Percentiles rank a stretch among this genome's conserved stretches.
phyloP scores from a whole-genome alignment of 2,113 vertebrate species.

The Xiphias gladius region DNA sequence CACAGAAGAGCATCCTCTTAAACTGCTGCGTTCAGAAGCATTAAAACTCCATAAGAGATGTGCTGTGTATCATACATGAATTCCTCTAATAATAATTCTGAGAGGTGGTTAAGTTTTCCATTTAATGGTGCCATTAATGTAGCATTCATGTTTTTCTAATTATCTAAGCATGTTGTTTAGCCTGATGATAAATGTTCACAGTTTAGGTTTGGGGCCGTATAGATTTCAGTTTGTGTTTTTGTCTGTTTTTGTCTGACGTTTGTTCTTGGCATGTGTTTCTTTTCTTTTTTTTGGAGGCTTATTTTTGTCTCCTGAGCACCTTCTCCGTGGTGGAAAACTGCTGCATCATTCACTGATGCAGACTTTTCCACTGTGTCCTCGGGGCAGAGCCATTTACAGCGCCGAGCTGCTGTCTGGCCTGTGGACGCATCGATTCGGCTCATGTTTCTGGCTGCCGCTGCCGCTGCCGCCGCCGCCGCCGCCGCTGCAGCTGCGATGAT shows the following conservation, averaged over 20 bases:
- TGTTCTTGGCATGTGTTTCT: neutral
- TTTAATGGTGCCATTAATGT: too few species aligned
- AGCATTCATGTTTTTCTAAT: too few species aligned
- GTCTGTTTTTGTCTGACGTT: neutral
- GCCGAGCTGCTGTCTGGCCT: slow-evolving; percentile 15
- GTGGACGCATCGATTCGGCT: slow-evolving; percentile 52
- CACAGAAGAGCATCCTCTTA: too few species aligned
- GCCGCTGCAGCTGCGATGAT: slow-evolving; percentile 17
- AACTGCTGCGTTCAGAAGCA: too few species aligned
- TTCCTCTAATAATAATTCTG: too few species aligned
- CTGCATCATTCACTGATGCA: slow-evolving; percentile 45
- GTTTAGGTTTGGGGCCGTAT: too few species aligned
- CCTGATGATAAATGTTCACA: neutral
- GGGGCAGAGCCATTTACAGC: slow-evolving; percentile 29
- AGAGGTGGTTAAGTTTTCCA: too few species aligned
- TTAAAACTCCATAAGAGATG: too few species aligned
- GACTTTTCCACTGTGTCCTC: slow-evolving; percentile 40
- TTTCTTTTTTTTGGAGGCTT: neutral
- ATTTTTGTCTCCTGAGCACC: neutral
- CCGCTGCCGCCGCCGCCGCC: slow-evolving; percentile 1
- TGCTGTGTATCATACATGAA: too few species aligned
- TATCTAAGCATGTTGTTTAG: neutral
- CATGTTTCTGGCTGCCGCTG: slow-evolving; percentile 53
- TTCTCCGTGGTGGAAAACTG: slow-evolving; percentile 24
- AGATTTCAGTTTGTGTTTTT: neutral